Percentiles rank a stretch among this genome's conserved stretches.
Conservation (phyloP, 1,140 invertebrate genomes). For the Trichomalopsis sarcophagae region DNA sequence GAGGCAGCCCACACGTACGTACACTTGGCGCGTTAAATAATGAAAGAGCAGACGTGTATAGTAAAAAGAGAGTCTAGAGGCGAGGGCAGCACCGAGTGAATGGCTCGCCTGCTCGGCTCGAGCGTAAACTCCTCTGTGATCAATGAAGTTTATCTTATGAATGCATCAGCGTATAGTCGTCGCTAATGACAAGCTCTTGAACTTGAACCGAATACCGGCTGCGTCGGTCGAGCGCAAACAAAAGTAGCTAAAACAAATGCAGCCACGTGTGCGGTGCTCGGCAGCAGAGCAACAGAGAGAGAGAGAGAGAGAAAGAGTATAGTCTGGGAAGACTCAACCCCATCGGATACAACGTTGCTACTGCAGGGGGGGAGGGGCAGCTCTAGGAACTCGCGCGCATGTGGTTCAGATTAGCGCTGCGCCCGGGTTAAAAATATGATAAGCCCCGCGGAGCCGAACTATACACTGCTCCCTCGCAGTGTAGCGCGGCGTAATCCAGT, state of each 20-base stretch:
- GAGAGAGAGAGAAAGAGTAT: not conserved
- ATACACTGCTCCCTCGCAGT: not conserved
- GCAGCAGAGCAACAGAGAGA: no score
- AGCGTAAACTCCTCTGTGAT: constrained; percentile 12
- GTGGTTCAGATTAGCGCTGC: not conserved
- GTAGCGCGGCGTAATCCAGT: not conserved
- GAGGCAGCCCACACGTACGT: no score
- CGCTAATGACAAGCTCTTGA: constrained; percentile 29
- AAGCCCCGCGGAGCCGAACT: not conserved
- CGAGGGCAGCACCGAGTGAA: not conserved
- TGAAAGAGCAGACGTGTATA: not conserved
- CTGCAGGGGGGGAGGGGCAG: not conserved
- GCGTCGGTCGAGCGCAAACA: not conserved
- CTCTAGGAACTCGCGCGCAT: not conserved
- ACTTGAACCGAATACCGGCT: constrained; percentile 22
- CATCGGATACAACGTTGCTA: not conserved
- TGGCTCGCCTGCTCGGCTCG: not conserved
- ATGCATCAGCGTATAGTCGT: constrained; percentile 7
- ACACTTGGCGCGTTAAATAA: not conserved
- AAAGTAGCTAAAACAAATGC: constrained; percentile 11
- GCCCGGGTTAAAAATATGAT: constrained; percentile 3
- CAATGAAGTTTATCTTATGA: constrained; percentile 30
- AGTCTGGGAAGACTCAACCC: not conserved
- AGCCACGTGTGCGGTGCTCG: not conserved
- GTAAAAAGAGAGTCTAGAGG: not conserved